Base-by-base conservation (phyloP, 1,140 invertebrate species). In the Drosophila fuyamai region DNA sequence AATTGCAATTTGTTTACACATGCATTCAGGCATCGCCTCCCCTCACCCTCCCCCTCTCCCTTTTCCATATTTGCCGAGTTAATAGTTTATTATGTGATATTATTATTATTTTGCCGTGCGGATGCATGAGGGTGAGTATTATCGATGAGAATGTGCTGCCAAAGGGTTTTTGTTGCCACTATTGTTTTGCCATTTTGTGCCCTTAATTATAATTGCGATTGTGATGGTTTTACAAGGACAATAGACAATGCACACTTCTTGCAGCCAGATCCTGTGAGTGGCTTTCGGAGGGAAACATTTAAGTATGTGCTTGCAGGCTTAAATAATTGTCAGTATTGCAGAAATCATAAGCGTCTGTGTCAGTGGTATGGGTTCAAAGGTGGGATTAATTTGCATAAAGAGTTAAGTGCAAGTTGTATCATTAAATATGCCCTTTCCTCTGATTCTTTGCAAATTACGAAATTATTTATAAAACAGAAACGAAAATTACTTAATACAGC, bases 1-100 rank as follows among this genome's bases (percentile, higher is more conserved):
- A 81, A 81, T 81, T 81, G 74, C 79, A 81, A 80, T 80, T 80
- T 81, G 63, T 80, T 81, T 80, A 67, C 78, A 79, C 67, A 66
- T 65, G 67, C 67, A 68, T 63, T 55, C 56, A 29, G 35, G 23
- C 23, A 32, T 32, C 6, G 29, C 29, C 29, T 36, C 41, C 38
- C 35, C 14, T 40, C 13, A 4, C 35, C 32, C n/a, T 40, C 16
- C 8, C 7, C 18, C 18, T 18, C 18, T 18, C 18, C 18, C 23
- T 23, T 23, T 4, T 4, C 44, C 14, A 16, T 27, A 40, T 56
- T 74, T 48, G 53, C 57, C 59, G 54, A 60, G 29, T 81, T 81
- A 81, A 81, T 77, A 81, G 79, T 81, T 81, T 81, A 81, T 81
- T 81, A 76, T 81, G 57, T 74, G 66, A 55, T 81, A 77, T 77